These are phyloP conservation scores for Caenorhabditis inopinata DNA, from an alignment of 1,140 invertebrate genomes.

Conservation along the genomic window DNA sequence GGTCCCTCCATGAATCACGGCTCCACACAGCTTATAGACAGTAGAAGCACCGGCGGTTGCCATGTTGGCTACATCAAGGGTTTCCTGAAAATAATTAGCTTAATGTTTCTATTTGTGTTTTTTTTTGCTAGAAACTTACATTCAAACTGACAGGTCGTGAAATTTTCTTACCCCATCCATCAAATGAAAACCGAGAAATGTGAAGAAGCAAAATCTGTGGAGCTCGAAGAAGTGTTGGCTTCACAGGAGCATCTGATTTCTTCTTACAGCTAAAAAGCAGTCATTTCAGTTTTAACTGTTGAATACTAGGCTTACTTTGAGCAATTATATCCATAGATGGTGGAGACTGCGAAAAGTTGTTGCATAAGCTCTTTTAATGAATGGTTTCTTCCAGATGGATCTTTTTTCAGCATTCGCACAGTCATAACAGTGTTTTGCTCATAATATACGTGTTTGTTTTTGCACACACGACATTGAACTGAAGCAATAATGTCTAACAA, in stretches of 20 bases:
- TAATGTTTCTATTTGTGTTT: no score
- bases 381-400: neutral
- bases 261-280: neutral
- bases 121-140: neutral
- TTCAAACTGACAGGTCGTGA: neutral
- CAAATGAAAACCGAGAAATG: neutral
- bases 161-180: neutral
- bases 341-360: neutral
- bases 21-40: slow-evolving; percentile 7
- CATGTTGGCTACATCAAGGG: neutral
- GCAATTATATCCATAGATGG: neutral
- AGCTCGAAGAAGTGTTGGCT: neutral
- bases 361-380: neutral
- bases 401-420: neutral
- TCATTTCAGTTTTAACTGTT: neutral
- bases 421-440: slow-evolving; percentile 4
- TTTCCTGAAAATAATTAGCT: neutral
- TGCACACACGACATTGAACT: neutral
- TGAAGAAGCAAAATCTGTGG: neutral
- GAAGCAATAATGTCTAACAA: no score
- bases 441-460: slow-evolving; percentile 3
- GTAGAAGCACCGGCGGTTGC: neutral
- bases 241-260: neutral
- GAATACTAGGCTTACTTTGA: neutral
- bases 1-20: neutral